Evolutionary conservation across 1,140 invertebrate species (phyloP).

Genomic region (Heliconius hewitsoni): DNA sequence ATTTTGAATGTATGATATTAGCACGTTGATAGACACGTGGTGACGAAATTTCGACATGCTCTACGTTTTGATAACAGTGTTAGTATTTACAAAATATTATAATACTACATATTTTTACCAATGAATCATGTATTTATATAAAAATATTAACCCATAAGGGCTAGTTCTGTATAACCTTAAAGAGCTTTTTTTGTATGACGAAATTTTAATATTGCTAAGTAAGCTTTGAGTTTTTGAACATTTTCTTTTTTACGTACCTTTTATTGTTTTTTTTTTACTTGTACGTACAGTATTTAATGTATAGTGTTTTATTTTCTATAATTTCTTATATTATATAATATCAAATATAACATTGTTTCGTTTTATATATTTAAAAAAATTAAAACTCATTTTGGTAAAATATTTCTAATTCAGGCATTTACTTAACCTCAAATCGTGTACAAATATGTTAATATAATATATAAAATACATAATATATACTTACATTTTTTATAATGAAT

Average conservation of each 20-base stretch:
- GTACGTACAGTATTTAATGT: too few relatives aligned
- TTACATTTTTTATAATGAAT: background rate
- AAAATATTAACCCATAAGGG: too few relatives aligned
- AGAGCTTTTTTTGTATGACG: background rate
- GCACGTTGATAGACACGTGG: constrained; percentile 2
- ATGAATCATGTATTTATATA: background rate
- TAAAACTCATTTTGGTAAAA: background rate
- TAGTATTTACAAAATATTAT: background rate
- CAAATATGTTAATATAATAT: too few relatives aligned
- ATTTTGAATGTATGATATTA: background rate
- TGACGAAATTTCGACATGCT: background rate
- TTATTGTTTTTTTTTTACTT: too few relatives aligned
- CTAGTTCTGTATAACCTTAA: background rate
- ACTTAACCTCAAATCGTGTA: too few relatives aligned
- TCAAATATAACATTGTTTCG: too few relatives aligned
- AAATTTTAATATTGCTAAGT: background rate
- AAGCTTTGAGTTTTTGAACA: background rate
- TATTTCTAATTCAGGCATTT: too few relatives aligned
- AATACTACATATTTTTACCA: background rate
- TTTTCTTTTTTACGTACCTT: background rate
- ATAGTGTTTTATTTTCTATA: too few relatives aligned
- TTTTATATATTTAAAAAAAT: background rate
- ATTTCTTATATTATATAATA: too few relatives aligned
- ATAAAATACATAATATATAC: background rate
- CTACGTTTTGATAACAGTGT: background rate